Base-by-base conservation (phyloP, 2,888 invertebrate genomes). In the Myopa testacea region DNA sequence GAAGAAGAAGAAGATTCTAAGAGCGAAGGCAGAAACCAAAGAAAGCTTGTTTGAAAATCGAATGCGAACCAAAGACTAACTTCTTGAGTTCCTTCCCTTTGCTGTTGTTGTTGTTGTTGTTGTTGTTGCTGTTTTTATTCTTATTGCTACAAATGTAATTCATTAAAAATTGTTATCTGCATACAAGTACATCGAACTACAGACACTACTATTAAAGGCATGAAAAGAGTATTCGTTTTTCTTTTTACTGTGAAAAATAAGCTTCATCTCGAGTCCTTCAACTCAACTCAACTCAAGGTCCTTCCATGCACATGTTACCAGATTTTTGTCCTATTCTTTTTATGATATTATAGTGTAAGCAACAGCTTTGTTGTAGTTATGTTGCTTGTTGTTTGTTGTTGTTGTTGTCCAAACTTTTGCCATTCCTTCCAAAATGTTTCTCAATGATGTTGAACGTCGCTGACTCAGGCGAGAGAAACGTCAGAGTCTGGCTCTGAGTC, bases 221-320 rank as follows among this genome's bases (percentile, higher is more conserved):
- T 50, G 10, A 50, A 50, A 50, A 8, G 50, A 50, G 50, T 50
- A 10, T 3, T 14, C 14, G 8, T 10, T 50, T 50, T 50, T 50
- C 50, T 50, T 50, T 50, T 10, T 14, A 14, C 50, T 50, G 3
- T n/a, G 55, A 4, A 55, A n/a, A n/a, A 16, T n/a, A 10, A 5
- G 10, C 55, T 16, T 16, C 55, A 6, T 14, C n/a, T 16, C 14
- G 16, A 16, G 55, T 16, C 16, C 55, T 55, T 14, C 55, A 55
- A 55, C 55, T 55, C 55, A n/a, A n/a, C 4, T 14, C 55, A 55
- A 55, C n/a, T 50, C 34, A 55, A 50, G 65, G 65, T 75, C 67
- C 55, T 75, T 50, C 12, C 19, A 52, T 75, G 75, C 75, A 75
- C 67, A 40, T 75, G 75, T 75, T 75, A 55, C 75, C 75, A 75